These are phyloP conservation scores for Pao palembangensis DNA, from an alignment of 2,113 vertebrate species.

Conservation along the genomic window DNA sequence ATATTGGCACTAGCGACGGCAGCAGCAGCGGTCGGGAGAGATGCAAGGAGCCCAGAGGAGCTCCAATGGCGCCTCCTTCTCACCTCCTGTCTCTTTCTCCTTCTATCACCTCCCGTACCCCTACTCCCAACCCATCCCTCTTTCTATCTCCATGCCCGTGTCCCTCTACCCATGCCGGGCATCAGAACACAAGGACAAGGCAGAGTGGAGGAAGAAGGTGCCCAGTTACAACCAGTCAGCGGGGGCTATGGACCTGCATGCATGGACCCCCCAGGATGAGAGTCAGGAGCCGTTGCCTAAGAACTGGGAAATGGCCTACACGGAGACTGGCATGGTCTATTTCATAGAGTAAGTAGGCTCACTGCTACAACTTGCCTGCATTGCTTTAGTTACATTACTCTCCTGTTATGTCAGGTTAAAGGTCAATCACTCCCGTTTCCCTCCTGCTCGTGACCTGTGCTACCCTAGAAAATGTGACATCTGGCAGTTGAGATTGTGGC, in stretches of 20 bases:
- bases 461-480: slow-evolving; percentile 1
- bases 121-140: slow-evolving; percentile 47
- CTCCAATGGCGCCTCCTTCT: slow-evolving; percentile 57
- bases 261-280: slow-evolving; percentile 83
- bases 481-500: background rate
- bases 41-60: slow-evolving; percentile 65
- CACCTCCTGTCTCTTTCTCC: slow-evolving; percentile 56
- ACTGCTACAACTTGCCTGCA: slow-evolving; percentile 10
- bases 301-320: slow-evolving; percentile 99
- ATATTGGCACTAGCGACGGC: slow-evolving; percentile 31
- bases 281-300: slow-evolving; percentile 88
- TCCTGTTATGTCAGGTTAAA: slow-evolving; percentile 15
- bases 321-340: slow-evolving; percentile 95
- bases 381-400: slow-evolving; percentile 17
- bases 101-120: slow-evolving; percentile 53
- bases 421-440: slow-evolving; percentile 8
- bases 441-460: slow-evolving; percentile 5
- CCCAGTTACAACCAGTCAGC: slow-evolving; percentile 94
- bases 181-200: slow-evolving; percentile 87
- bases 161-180: slow-evolving; percentile 43
- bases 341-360: slow-evolving; percentile 92
- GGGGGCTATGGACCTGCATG: slow-evolving; percentile 84
- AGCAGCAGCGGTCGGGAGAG: slow-evolving; percentile 31
- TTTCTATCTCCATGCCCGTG: slow-evolving; percentile 55
- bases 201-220: slow-evolving; percentile 89